A percentile compares a stretch with the other conserved stretches of the same genome.
Conservation (phyloP, 2,888 invertebrate species). For the Deroplatys truncata region DNA sequence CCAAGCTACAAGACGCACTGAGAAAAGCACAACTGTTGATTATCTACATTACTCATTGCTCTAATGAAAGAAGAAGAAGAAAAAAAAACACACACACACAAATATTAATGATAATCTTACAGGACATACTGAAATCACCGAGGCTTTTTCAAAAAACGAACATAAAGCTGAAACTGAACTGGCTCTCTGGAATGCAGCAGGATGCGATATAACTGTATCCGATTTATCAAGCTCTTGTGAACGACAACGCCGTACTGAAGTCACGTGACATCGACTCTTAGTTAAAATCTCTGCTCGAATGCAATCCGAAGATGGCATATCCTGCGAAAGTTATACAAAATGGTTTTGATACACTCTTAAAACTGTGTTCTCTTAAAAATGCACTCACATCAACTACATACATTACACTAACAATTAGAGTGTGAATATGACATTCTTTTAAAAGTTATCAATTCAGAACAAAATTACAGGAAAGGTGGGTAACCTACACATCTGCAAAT, state of each 20-base stretch:
- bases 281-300: constrained; percentile 6
- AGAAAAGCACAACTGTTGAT: background rate
- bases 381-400: too few relatives aligned
- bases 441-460: too few relatives aligned
- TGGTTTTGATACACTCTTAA: background rate
- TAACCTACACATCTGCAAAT: too few relatives aligned
- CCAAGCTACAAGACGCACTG: background rate
- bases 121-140: background rate
- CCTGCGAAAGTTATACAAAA: background rate
- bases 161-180: constrained; percentile 6
- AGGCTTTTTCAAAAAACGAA: constrained; percentile 10
- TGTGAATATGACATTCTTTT: too few relatives aligned
- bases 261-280: constrained; percentile 4
- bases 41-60: background rate
- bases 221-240: constrained; percentile 1
- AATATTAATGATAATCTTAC: background rate
- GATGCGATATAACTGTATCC: background rate
- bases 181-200: background rate
- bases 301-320: constrained; percentile 11
- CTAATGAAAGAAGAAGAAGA: background rate
- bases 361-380: too few relatives aligned
- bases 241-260: background rate
- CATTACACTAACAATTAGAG: too few relatives aligned
- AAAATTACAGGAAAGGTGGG: too few relatives aligned
- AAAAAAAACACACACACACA: too few relatives aligned